Percentiles rank a stretch among this genome's conserved stretches.
These are phyloP conservation scores for Anguilla pacifica DNA, from an alignment of 2,797 vertebrate species.

Conservation along the genomic window DNA sequence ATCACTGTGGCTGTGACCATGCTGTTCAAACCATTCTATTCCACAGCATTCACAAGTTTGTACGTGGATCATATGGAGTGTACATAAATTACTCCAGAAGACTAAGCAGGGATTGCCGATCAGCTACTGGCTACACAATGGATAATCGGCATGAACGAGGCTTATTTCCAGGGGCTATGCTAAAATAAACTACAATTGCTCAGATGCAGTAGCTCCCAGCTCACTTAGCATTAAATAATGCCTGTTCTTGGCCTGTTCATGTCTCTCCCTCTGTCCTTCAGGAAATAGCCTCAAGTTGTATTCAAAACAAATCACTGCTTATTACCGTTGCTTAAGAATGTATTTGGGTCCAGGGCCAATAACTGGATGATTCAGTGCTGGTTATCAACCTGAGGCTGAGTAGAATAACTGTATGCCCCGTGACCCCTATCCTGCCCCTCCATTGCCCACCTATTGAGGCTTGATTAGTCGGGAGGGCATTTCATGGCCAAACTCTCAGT, in stretches of 20 bases:
- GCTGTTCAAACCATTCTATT: neutral
- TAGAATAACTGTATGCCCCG: neutral
- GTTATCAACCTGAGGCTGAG: neutral
- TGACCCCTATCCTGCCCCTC: neutral
- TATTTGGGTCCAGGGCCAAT: neutral
- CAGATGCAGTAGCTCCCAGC: neutral
- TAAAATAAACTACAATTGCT: conserved; percentile 15
- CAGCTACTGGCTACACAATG: neutral
- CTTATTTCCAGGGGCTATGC: neutral
- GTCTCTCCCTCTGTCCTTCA: neutral
- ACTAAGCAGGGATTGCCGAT: neutral
- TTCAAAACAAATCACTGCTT: conserved; percentile 10
- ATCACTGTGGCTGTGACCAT: neutral
- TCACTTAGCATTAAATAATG: conserved; percentile 4
- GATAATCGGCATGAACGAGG: neutral
- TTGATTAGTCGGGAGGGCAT: neutral
- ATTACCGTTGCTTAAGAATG: neutral
- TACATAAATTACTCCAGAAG: neutral
- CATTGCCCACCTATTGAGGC: neutral
- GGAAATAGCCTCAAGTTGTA: conserved; percentile 1
- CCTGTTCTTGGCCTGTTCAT: neutral
- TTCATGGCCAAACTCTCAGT: neutral
- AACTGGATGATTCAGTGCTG: neutral
- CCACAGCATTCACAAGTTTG: neutral
- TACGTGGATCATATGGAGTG: neutral